Conservation (phyloP, 2,797 vertebrate species). For the Champsocephalus gunnari region DNA sequence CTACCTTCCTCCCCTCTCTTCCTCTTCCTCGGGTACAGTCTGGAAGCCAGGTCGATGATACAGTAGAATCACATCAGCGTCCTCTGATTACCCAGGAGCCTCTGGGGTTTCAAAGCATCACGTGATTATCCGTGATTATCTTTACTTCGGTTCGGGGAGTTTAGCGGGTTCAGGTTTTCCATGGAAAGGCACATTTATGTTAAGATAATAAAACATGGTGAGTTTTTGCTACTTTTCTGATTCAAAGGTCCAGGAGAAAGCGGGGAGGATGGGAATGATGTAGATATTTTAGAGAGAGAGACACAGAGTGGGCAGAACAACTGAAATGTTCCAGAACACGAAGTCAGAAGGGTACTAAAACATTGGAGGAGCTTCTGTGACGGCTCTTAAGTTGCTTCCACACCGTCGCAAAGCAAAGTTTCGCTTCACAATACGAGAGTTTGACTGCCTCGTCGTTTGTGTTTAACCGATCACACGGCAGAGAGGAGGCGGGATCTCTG, state of each 20-base stretch:
- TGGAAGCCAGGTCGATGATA: slow-evolving; percentile 42
- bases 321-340: background rate
- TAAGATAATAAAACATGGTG: background rate
- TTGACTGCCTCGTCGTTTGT: too few species aligned
- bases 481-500: too few species aligned
- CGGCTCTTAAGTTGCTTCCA: too few species aligned
- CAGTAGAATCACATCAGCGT: slow-evolving; percentile 51
- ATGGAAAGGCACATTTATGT: too few species aligned
- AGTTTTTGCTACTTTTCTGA: background rate
- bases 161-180: background rate
- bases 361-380: too few species aligned
- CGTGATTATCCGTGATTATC: background rate
- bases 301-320: background rate
- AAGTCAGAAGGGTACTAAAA: background rate
- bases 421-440: too few species aligned
- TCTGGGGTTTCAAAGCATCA: background rate
- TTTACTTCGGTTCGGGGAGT: background rate
- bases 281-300: background rate
- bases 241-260: background rate
- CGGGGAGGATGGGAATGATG: background rate
- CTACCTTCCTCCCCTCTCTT: slow-evolving; percentile 4
- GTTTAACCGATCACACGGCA: too few species aligned
- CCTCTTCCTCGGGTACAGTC: slow-evolving; percentile 34
- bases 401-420: too few species aligned
- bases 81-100: slow-evolving; percentile 9